Conservation (phyloP, 2,797 vertebrate species). For the Dermochelys coriacea region DNA sequence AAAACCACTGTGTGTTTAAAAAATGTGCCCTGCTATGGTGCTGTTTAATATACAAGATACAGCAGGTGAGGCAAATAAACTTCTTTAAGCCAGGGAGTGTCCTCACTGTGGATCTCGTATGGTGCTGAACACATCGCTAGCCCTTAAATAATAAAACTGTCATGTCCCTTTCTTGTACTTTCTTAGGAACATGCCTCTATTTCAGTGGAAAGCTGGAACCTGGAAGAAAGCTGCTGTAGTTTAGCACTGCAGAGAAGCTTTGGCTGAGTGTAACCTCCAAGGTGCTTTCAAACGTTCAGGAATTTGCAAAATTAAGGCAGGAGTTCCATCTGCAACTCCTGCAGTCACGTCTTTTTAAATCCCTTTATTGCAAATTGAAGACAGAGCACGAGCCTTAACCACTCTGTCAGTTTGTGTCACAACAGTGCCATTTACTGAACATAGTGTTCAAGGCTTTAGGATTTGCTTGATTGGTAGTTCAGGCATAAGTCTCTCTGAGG, state of each 20-base stretch:
- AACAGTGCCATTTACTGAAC: background rate
- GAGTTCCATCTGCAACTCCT: background rate
- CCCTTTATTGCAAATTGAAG: background rate
- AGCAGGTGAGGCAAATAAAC: background rate
- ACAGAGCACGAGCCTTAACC: background rate
- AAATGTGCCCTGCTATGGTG: background rate
- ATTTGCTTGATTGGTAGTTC: background rate
- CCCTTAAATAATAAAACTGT: background rate
- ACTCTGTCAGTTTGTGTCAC: conserved; percentile 24
- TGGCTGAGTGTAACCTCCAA: fast-evolving
- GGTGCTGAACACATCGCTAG: background rate
- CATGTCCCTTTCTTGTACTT: fast-evolving
- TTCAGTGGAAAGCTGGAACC: background rate
- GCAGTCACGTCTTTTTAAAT: background rate
- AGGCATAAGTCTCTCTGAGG: background rate
- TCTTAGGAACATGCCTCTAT: background rate
- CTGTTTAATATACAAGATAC: background rate
- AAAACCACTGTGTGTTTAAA: background rate
- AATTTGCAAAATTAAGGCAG: background rate
- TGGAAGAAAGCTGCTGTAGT: background rate
- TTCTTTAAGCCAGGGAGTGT: background rate
- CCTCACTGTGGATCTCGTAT: background rate
- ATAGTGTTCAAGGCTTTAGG: background rate
- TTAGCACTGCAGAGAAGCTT: background rate
- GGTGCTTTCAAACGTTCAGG: background rate